Evolutionary conservation across 1,140 invertebrate species (phyloP).

Genomic region (Tetragnatha versicolor): DNA sequence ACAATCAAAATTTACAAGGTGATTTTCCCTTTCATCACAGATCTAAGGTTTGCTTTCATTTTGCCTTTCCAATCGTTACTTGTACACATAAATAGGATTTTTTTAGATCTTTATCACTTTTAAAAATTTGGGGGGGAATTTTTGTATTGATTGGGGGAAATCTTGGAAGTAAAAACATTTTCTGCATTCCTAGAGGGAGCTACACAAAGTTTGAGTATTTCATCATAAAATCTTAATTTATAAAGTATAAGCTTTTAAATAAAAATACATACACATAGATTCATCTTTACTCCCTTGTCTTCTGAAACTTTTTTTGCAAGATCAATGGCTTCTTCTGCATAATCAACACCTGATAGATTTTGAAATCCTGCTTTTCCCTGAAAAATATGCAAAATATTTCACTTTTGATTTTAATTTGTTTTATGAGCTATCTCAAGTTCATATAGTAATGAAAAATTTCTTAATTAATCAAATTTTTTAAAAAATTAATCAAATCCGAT

Average conservation of each 20-base stretch:
- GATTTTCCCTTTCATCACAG: no score
- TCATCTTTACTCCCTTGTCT: constrained; percentile 9
- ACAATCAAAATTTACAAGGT: no score
- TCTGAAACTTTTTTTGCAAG: constrained; percentile 23
- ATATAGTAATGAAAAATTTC: no score
- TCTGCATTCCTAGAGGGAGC: background rate
- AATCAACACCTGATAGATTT: constrained; percentile 39
- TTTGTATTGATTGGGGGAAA: background rate
- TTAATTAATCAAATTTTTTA: no score
- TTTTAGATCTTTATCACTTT: background rate
- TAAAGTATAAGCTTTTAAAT: background rate
- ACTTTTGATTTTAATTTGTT: no score
- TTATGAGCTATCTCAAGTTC: no score
- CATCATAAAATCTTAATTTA: no score
- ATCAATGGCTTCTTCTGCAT: constrained; percentile 25
- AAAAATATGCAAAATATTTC: no score
- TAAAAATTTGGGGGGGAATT: background rate
- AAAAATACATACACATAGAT: constrained; percentile 12
- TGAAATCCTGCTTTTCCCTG: constrained; percentile 28
- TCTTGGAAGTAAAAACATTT: background rate
- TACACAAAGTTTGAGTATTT: background rate
- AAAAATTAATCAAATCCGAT: no score
- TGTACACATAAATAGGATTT: background rate
- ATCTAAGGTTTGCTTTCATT: no score
- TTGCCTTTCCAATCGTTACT: no score